Evolutionary conservation across 2,113 vertebrate species (phyloP), one percentile per base, ranked within the genome.

Genomic region (Aythya baeri): DNA sequence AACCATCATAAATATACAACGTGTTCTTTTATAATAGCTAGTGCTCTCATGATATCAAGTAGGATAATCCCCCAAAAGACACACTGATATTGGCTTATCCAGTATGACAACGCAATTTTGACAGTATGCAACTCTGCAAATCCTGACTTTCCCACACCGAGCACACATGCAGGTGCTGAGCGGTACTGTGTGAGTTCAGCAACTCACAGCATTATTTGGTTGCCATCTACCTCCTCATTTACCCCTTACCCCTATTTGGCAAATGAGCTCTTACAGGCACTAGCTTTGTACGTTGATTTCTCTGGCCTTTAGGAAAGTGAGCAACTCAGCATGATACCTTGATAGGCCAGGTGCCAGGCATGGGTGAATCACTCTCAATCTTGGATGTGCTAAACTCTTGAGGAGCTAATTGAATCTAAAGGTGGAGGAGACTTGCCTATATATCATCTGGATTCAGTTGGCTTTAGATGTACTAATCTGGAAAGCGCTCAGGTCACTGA

Each of bases 131-230:
- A 31, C 54, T 57, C 49, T 88, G 38, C 23, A 83, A 77, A 31
- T 17, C 6, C 18, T 7, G 15, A 13, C 5, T 25, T 59, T 44
- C 54, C 43, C 63, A 57, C 32, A 16, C 34, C 82, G 74, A 82
- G 20, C 38, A 49, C 41, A 12, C 0, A 0, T 9, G 6, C 5
- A 43, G 9, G 32, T 52, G 16, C 29, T 85, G 63, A 80, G 27
- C 8, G 10, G 27, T 49, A 46, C 7, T 27, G 17, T 23, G 26
- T 1, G 7, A 54, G 17, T 58, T 76, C 32, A 83, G 49, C 2
- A 6, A 22, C 41, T 82, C 55, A n/a, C 44, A 79, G 26, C 32
- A 43, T 11, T 44, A 21, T 31, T 27, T 44, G 44, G 20, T 54
- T 58, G 49, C 66, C 43, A 38, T 46, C 2, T 4, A 7, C 20